These are phyloP conservation scores for Drosophila hydei DNA, from an alignment of 1,140 invertebrate genomes.

Conservation along the genomic window DNA sequence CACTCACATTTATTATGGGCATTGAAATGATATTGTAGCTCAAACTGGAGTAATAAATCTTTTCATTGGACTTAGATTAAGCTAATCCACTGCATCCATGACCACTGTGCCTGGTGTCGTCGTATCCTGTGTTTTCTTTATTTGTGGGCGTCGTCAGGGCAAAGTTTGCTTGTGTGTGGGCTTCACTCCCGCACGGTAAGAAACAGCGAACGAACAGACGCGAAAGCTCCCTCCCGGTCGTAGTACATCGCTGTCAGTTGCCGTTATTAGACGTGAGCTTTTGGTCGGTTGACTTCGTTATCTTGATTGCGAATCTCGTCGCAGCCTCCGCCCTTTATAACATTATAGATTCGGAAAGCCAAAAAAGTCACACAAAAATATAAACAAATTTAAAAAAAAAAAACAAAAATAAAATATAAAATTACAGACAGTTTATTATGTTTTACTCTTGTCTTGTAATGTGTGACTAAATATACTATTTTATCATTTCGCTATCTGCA, in stretches of 20 bases:
- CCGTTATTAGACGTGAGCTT: slow-evolving; percentile 58
- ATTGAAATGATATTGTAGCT: too few species aligned
- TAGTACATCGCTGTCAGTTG: slow-evolving; percentile 63
- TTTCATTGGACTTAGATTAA: too few species aligned
- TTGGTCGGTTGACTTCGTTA: slow-evolving; percentile 31
- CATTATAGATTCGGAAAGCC: slow-evolving; percentile 15
- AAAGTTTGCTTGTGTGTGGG: neutral
- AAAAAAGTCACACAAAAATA: neutral
- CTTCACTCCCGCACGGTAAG: slow-evolving; percentile 14
- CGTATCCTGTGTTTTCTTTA: slow-evolving; percentile 44
- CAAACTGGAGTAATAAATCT: too few species aligned
- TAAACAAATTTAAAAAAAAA: slow-evolving; percentile 11
- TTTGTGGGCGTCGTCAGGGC: slow-evolving; percentile 34
- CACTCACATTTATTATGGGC: neutral
- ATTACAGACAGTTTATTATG: neutral
- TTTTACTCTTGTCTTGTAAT: neutral
- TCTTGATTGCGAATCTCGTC: slow-evolving; percentile 19
- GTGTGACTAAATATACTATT: slow-evolving; percentile 2
- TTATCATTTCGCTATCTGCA: slow-evolving; percentile 18
- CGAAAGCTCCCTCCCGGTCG: slow-evolving; percentile 53
- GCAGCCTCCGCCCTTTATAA: slow-evolving; percentile 30
- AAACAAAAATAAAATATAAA: neutral
- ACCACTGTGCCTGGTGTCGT: slow-evolving; percentile 1
- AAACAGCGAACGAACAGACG: slow-evolving; percentile 4
- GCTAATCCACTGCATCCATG: too few species aligned